Base-by-base conservation (phyloP, 2,113 vertebrate genomes). In the Dicentrarchus labrax region DNA sequence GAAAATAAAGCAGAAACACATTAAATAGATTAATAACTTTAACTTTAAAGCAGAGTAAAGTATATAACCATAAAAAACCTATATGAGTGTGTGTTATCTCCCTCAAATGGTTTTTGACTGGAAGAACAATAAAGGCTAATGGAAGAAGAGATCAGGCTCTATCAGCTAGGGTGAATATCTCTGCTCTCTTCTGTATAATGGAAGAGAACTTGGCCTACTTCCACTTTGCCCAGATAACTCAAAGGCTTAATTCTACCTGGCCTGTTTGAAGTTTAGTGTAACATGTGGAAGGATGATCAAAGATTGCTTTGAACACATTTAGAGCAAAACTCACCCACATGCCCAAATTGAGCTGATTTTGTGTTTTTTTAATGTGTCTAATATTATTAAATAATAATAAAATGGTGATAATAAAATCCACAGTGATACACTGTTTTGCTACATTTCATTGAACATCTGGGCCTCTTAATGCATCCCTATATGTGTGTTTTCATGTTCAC, bases 51-150 rank as follows among this genome's bases (percentile, higher is more conserved):
- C 38, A 62, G 62, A 86, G 83, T 87, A 82, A 84, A 80, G 76
- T 78, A 68, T 88, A 76, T 70, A 66, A 69, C 81, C 82, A 81
- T 84, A 83, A 87, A 89, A 89, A 61, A 60, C 71, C 30, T 72
- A 56, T 72, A 78, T 80, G 76, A 81, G 60, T 7, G 47, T 24
- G 38, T 81, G 85, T 78, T 89, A 91, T 89, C 82, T 90, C 22
- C 59, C 53, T 57, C 12, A 9, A 89, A 90, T 85, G 54, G 70
- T 80, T 92, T 82, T 74, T 24, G 71, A 76, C 87, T 70, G 61
- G 56, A 86, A 50, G 56, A 85, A 82, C 79, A 93, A 86, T 89
- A 88, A 91, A 91, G 80, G 78, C 83, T 88, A 90, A 93, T 92
- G 81, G 82, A 83, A 91, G 66, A 59, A 39, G 72, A 83, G 78